phyloP scores from a whole-genome alignment of 1,140 invertebrate genomes.

The Drosophila orena region DNA sequence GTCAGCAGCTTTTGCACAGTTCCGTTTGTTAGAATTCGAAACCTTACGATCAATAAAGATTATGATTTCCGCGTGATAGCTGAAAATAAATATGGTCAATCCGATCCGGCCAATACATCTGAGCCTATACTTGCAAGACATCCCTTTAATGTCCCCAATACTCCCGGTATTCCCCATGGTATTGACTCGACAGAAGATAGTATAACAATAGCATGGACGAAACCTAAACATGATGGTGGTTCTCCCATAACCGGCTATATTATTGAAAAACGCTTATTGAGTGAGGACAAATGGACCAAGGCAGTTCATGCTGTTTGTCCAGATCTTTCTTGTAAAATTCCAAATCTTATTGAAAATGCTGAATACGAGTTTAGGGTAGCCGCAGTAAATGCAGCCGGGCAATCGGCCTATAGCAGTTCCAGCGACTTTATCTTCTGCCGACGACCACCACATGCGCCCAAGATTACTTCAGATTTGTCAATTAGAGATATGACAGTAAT shows the following conservation, averaged over 20 bases:
- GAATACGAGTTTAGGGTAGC: conserved; percentile 99
- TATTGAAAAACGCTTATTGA: conserved; percentile 95
- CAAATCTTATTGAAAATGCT: conserved; percentile 96
- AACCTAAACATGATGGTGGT: conserved; percentile 96
- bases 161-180: conserved; percentile 94
- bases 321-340: conserved; percentile 92
- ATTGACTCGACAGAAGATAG: conserved; percentile 96
- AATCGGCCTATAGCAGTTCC: conserved; percentile 95
- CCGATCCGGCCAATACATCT: conserved; percentile 94
- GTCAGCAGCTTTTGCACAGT: conserved; percentile 96
- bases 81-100: conserved; percentile 98
- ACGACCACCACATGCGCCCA: conserved; percentile 94
- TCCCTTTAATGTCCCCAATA: conserved; percentile 97
- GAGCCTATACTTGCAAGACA: conserved; percentile 97
- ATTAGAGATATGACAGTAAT: conserved; percentile 97
- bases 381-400: conserved; percentile 97
- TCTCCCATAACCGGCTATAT: conserved; percentile 96
- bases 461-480: conserved; percentile 96
- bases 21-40: conserved; percentile 94
- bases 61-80: conserved; percentile 99
- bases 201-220: conserved; percentile 96
- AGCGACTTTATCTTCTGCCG: conserved; percentile 96
- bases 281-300: conserved; percentile 96
- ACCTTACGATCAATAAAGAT: conserved; percentile 94
- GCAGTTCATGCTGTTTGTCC: conserved; percentile 93